phyloP scores from a whole-genome alignment of 1,140 invertebrate genomes.

The Drosophila bifasciata region DNA sequence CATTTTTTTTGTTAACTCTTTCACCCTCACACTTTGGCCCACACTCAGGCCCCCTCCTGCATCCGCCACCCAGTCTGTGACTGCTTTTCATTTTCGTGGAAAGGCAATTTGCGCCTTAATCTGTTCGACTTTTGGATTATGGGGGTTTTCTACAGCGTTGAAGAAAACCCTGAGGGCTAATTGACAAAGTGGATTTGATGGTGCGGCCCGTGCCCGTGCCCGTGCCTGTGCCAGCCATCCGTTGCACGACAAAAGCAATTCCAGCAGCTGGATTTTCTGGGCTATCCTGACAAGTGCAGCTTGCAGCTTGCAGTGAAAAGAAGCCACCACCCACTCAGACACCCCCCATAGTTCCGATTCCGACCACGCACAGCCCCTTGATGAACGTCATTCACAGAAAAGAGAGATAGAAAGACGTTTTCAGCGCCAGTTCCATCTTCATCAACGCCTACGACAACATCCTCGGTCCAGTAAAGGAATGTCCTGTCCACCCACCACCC shows the following conservation, averaged over 20 bases:
- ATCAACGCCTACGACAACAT: too few relatives aligned
- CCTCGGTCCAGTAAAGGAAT: too few relatives aligned
- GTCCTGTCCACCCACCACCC: too few relatives aligned
- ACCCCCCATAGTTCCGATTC: too few relatives aligned
- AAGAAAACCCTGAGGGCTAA: constrained; percentile 33
- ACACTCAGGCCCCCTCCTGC: too few relatives aligned
- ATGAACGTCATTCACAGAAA: too few relatives aligned
- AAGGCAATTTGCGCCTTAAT: constrained; percentile 70
- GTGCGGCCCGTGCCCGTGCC: constrained; percentile 51
- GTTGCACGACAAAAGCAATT: constrained; percentile 54
- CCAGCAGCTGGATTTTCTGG: constrained; percentile 12
- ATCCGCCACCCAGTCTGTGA: neutral
- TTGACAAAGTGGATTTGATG: constrained; percentile 62
- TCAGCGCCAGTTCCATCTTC: too few relatives aligned
- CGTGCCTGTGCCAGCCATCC: constrained; percentile 28
- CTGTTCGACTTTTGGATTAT: constrained; percentile 73
- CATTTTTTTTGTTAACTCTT: neutral
- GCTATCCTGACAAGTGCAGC: constrained; percentile 42
- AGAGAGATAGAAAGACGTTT: too few relatives aligned
- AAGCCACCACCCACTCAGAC: neutral
- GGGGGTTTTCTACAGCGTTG: constrained; percentile 15
- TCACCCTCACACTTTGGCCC: neutral
- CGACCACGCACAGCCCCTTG: too few relatives aligned
- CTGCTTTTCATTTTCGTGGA: constrained; percentile 15
- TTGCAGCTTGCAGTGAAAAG: neutral